Base-by-base conservation (phyloP, 2,888 invertebrate species). In the Eupithecia dodoneata region DNA sequence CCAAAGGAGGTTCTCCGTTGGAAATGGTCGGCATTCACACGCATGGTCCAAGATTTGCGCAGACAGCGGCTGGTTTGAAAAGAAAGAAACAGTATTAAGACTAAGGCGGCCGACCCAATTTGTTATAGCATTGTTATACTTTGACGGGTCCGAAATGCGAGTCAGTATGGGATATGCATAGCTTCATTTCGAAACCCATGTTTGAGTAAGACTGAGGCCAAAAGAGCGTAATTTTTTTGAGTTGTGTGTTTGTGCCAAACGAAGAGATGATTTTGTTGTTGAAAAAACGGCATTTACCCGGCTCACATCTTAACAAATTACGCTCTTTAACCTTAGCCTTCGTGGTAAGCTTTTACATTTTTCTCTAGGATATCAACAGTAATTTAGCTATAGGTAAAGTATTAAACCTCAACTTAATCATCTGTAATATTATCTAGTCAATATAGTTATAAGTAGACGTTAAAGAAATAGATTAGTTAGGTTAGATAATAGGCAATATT, bases 1-100 rank as follows among this genome's bases (percentile, higher is more conserved):
- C 90, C 0, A 86, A 87, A 76, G 49, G 63, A 42, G 79, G 80
- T 42, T 18, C 71, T 0, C 72, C 77, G 2, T 12, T 79, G 9
- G 45, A 59, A 5, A 12, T 72, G 7, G 71, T 77, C 47, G 79
- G 80, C 6, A 5, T 5, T 15, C 80, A 80, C 55, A 77, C 79
- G 15, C 80, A 80, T 71, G 76, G 55, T 55, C 71, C 74, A 10
- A 74, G 79, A 44, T 79, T 76, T 66, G 66, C 74, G 18, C 70
- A 74, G 0, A 79, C 79, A 4, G 59, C 76, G 30, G 49, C 65
- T 12, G 79, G 79, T 15, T 59, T 79, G 15, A 74, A 4, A n/a
- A 74, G 70, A 75, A 84, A 15, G 73, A 74, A 52, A 74, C 80
- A 15, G 59, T 85, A 52, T 69, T 81, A 63, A 47, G 77, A 45